phyloP scores from a whole-genome alignment of 2,113 vertebrate species.

The Numida meleagris region DNA sequence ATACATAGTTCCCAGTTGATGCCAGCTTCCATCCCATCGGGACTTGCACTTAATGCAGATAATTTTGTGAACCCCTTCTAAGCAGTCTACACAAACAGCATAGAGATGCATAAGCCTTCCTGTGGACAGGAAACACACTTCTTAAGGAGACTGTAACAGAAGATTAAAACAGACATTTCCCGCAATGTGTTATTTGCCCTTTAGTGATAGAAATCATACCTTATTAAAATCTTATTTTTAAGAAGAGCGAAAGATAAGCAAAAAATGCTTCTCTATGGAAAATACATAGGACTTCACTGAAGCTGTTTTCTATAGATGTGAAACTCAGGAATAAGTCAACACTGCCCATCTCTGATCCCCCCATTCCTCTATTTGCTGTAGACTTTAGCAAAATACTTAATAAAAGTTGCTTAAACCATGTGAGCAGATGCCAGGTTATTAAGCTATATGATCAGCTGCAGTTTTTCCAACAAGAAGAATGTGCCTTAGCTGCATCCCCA shows the following conservation, averaged over 20 bases:
- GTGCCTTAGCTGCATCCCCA: not conserved
- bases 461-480: not conserved
- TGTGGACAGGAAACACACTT: slow-evolving; percentile 74
- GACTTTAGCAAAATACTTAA: not conserved
- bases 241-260: not conserved
- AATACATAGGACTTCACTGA: not conserved
- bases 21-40: slow-evolving; percentile 98
- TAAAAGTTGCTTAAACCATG: not conserved
- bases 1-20: slow-evolving; percentile 98
- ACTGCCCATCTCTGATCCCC: not conserved
- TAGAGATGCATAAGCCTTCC: slow-evolving; percentile 99
- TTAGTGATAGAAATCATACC: not conserved
- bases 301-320: not conserved
- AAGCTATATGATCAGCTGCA: not conserved
- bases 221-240: not conserved
- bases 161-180: slow-evolving; percentile 21
- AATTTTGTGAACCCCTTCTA: slow-evolving; percentile 99
- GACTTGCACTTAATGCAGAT: slow-evolving; percentile 99
- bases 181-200: not conserved
- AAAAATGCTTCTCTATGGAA: not conserved
- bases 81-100: slow-evolving; percentile 96
- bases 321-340: slow-evolving; percentile 1
- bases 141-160: slow-evolving; percentile 34
- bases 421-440: slow-evolving; percentile 9
- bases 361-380: not conserved